Evolutionary conservation across 2,113 vertebrate genomes (phyloP).

Genomic region (Tachysurus vachellii): DNA sequence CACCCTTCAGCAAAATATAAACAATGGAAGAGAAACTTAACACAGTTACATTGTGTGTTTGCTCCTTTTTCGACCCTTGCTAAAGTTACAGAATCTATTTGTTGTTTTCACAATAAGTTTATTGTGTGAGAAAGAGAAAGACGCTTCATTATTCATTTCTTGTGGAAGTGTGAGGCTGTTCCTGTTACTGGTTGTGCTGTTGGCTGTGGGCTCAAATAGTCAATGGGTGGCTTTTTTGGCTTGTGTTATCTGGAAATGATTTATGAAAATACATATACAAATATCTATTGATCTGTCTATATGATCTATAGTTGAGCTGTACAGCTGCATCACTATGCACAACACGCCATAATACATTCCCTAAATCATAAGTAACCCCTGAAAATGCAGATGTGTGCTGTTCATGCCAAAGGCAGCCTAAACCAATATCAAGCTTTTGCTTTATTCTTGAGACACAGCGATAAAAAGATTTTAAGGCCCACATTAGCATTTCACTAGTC

Average conservation of each 20-base stretch:
- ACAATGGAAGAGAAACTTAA: not conserved
- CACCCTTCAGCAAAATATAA: not conserved
- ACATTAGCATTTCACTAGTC: not conserved
- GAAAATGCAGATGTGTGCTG: not conserved
- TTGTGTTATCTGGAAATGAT: not conserved
- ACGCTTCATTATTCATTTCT: not conserved
- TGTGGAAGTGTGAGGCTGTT: constrained; percentile 26
- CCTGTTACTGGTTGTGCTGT: constrained; percentile 32
- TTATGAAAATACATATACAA: not conserved
- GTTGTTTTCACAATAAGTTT: constrained; percentile 24
- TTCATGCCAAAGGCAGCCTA: not conserved
- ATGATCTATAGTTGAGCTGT: too few relatives aligned
- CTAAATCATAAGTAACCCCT: too few relatives aligned
- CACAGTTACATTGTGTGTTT: not conserved
- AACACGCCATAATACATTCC: too few relatives aligned
- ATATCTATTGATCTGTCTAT: too few relatives aligned
- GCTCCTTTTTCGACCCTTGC: not conserved
- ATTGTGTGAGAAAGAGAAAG: constrained; percentile 28
- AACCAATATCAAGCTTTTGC: not conserved
- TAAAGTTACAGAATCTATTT: constrained; percentile 7
- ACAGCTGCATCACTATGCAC: not conserved
- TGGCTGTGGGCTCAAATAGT: not conserved
- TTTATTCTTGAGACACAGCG: not conserved
- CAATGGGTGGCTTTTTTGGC: constrained; percentile 13
- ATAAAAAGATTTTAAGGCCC: not conserved